A percentile compares a stretch with the other conserved stretches of the same genome.
Evolutionary conservation across 2,113 vertebrate genomes (phyloP).

Genomic region (Bagarius yarrelli): DNA sequence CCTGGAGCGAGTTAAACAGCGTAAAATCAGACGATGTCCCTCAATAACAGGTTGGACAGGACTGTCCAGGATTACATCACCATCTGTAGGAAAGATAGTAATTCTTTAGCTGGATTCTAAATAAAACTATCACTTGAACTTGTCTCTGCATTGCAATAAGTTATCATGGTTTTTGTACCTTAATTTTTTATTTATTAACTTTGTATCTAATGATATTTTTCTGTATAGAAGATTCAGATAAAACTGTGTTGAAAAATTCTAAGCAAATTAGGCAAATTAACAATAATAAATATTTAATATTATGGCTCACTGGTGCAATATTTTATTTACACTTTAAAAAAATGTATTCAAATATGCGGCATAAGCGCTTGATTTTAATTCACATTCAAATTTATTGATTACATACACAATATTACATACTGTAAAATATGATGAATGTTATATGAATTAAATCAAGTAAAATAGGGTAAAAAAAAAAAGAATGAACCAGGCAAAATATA

Average conservation of each 20-base stretch:
- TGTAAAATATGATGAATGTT: too few relatives aligned
- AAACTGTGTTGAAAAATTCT: neutral
- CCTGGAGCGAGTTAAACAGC: neutral
- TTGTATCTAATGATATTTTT: neutral
- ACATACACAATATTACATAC: too few relatives aligned
- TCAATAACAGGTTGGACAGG: neutral
- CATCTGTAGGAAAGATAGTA: neutral
- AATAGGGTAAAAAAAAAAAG: too few relatives aligned
- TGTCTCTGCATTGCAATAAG: neutral
- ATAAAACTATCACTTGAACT: neutral
- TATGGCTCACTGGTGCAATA: neutral
- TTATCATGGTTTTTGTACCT: neutral
- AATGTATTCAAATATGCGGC: too few relatives aligned
- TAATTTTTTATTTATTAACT: neutral
- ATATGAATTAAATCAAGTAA: too few relatives aligned
- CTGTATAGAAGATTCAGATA: neutral
- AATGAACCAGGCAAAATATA: too few relatives aligned
- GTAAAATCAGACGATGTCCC: neutral
- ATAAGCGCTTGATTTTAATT: too few relatives aligned
- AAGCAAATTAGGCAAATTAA: neutral
- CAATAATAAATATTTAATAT: neutral
- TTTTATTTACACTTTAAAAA: neutral
- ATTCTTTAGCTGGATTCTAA: neutral
- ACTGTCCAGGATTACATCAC: conserved; percentile 14
- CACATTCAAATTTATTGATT: too few relatives aligned